Evolutionary conservation across 2,888 invertebrate genomes (phyloP), one percentile per base, ranked within the genome.

Genomic region (Caenorhabditis angaria): DNA sequence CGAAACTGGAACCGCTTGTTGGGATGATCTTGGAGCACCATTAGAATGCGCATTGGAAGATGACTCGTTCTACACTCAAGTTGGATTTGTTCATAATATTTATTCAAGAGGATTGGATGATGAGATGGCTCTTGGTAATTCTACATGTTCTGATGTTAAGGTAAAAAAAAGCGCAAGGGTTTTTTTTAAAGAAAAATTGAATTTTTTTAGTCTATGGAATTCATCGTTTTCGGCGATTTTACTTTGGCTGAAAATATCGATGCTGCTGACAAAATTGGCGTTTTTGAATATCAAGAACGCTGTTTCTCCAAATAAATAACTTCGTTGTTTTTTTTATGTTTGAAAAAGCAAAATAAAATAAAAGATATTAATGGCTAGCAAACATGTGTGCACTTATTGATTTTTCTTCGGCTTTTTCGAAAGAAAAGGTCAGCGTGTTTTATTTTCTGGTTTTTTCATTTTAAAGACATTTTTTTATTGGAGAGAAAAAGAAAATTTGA

Each of bases 11-110:
- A 55, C 61, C 25, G 65, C 56, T 20, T 74, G 74, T 58, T 69
- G 69, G 74, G 69, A 69, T 32, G 74, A 74, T 22, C 61, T 69
- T 54, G 74, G 74, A 56, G 69, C 69, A 24, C 74, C 74, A 54
- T 35, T 74, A 35, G 74, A 74, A 35, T 74, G 74, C 24, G 22
- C 56, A 8, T 10, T 74, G 27, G 53, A 63, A 35, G 63, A 63
- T 22, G 68, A 73, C 1, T 28, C 60, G 24, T 58, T 63, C 2
- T 74, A 62, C 65, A 50, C 53, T 14, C 74, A 74, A 60, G 74
- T 74, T 12, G 74, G 74, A 57, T 20, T 69, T n/a, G 29, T 70
- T 12, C 32, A 62, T n/a, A 20, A 20, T 0, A 48, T 74, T n/a
- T 74, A 60, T 53, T 62, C 63, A 32, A 66, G 65, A 51, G 59